phyloP scores from a whole-genome alignment of 2,888 invertebrate species.

The Augochlorella aurata region DNA sequence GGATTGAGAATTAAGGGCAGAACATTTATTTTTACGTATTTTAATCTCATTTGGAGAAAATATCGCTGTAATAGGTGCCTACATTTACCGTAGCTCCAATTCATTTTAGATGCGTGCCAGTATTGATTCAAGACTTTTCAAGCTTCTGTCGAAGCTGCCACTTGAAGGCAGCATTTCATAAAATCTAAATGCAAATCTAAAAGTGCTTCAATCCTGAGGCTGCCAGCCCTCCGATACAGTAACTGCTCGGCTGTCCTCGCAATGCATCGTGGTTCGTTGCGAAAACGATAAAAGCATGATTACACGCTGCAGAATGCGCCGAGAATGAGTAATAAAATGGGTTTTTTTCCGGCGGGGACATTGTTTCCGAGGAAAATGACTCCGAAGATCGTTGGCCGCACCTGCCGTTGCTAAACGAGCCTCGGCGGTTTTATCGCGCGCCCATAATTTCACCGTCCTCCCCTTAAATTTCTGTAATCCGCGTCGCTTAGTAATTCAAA shows the following conservation, averaged over 20 bases:
- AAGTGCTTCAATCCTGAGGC: neutral
- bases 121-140: neutral
- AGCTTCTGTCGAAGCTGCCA: neutral
- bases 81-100: no score
- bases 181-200: neutral
- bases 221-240: neutral
- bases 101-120: no score
- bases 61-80: no score
- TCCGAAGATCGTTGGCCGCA: conserved; percentile 14
- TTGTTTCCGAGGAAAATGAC: conserved; percentile 15
- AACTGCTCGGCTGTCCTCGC: neutral
- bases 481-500: neutral
- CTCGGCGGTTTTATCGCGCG: conserved; percentile 6
- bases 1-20: no score
- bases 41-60: no score
- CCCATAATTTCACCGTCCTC: neutral
- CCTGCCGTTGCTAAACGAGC: conserved; percentile 2
- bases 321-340: conserved; percentile 9
- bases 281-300: conserved; percentile 8
- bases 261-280: neutral
- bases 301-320: neutral
- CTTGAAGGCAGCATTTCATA: neutral
- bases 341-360: conserved; percentile 2
- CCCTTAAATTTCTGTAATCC: conserved; percentile 3
- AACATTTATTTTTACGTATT: no score